Base-by-base conservation (phyloP, 2,888 invertebrate species). In the Tenthredo notha region DNA sequence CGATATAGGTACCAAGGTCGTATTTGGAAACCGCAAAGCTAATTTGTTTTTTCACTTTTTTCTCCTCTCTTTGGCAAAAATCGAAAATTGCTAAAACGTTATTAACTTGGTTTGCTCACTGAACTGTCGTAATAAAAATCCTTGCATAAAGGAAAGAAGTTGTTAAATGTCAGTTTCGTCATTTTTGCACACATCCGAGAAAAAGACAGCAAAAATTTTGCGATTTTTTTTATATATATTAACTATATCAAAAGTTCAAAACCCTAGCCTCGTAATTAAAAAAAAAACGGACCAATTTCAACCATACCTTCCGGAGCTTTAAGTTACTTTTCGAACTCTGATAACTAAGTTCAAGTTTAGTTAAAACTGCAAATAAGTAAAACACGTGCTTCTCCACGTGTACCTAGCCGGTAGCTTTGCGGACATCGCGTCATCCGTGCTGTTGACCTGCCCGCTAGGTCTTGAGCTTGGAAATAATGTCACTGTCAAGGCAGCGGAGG, bases 391-490 rank as follows among this genome's bases (percentile, higher is more conserved):
- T 67, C 67, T 12, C 33, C 67, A 33, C 67, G 67, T 67, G 67
- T 33, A 33, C 1, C 67, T 33, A 67, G 18, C 33, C 33, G 67
- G 33, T 67, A 67, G 18, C 33, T 67, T 67, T 67, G 12, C 29
- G 33, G 18, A 67, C 67, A 18, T 67, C 67, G 6, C 67, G 33
- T 67, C 33, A 33, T 67, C 33, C 67, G 67, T 67, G 67, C 67
- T 33, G 67, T 33, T 33, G 67, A 67, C 67, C 67, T 67, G 67
- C 29, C 67, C 67, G 33, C 33, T 33, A 67, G 67, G 67, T 67
- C 25, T 33, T 33, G 67, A 67, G 67, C 67, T 67, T 67, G 67
- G 67, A 67, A 67, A 67, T 67, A 67, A 18, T 67, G 67, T 67
- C 67, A 67, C 67, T 67, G 67, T 33, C 67, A 67, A 67, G 67